These are phyloP conservation scores for Hormiphora californensis DNA, from an alignment of 37 sponge, comb jelly and placozoan species.

Conservation along the genomic window DNA sequence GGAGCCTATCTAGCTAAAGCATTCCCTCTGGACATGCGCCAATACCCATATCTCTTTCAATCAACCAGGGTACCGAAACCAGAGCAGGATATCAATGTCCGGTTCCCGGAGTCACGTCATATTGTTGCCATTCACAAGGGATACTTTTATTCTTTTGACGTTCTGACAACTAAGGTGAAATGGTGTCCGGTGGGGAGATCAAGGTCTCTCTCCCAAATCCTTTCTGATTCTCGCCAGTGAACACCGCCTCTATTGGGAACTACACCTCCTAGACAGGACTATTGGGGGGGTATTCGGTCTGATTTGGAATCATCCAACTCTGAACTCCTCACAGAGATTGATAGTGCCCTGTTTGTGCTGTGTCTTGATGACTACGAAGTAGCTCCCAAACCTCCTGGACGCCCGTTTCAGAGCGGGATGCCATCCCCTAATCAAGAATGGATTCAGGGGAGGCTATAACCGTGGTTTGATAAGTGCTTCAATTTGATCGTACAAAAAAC, in stretches of 20 bases:
- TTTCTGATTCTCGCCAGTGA: slow-evolving; percentile 55
- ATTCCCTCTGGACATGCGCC: slow-evolving; percentile 95
- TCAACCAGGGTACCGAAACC: slow-evolving; percentile 75
- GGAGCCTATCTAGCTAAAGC: slow-evolving; percentile 69
- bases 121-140: slow-evolving; percentile 72
- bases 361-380: slow-evolving; percentile 76
- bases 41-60: slow-evolving; percentile 74
- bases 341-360: slow-evolving; percentile 77
- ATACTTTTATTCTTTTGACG: slow-evolving; percentile 70
- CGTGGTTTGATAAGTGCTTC: slow-evolving; percentile 97
- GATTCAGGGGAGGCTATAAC: slow-evolving; percentile 77
- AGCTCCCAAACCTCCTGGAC: not conserved
- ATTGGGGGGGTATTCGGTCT: slow-evolving; percentile 70
- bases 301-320: slow-evolving; percentile 64
- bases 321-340: slow-evolving; percentile 60
- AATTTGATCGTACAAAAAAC: slow-evolving; percentile 67
- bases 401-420: not conserved
- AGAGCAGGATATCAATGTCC: slow-evolving; percentile 66
- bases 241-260: slow-evolving; percentile 59
- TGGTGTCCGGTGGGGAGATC: slow-evolving; percentile 46
- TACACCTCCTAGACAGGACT: slow-evolving; percentile 59
- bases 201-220: slow-evolving; percentile 58
- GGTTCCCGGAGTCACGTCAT: slow-evolving; percentile 56
- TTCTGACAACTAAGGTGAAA: slow-evolving; percentile 61
- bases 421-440: slow-evolving; percentile 52